Percentiles rank a stretch among this genome's conserved stretches.
Conservation (phyloP, 2,113 vertebrate species). For the Isurus oxyrinchus region DNA sequence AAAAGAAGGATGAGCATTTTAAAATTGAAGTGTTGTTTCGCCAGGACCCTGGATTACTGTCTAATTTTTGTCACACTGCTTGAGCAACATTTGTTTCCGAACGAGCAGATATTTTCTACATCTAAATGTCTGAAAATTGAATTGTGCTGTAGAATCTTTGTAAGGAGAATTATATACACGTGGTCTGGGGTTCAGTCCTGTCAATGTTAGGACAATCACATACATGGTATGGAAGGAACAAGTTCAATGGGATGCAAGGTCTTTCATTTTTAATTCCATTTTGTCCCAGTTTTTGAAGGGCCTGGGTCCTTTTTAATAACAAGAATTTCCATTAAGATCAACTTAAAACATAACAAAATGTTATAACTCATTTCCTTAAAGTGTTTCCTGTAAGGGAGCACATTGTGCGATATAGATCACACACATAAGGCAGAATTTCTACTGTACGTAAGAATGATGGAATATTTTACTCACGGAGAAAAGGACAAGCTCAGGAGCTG, state of each 20-base stretch:
- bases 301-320: not conserved
- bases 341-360: not conserved
- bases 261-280: not conserved
- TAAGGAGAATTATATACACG: too few species aligned
- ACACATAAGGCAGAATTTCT: not conserved
- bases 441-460: not conserved
- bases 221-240: not conserved
- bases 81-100: too few species aligned
- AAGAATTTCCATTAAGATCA: not conserved
- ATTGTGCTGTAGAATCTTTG: too few species aligned
- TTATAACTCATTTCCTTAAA: not conserved
- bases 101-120: too few species aligned
- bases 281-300: not conserved
- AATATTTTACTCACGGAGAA: not conserved
- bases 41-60: too few species aligned
- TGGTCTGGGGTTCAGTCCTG: too few species aligned
- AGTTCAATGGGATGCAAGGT: not conserved
- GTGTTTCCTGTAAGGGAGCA: not conserved
- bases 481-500: not conserved
- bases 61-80: too few species aligned
- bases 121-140: too few species aligned
- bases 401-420: too few species aligned
- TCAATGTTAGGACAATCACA: too few species aligned
- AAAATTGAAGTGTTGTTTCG: too few species aligned
- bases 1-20: too few species aligned